A percentile compares a stretch with the other conserved stretches of the same genome.
phyloP scores from a whole-genome alignment of 2,113 vertebrate species.

The Garra rufa region DNA sequence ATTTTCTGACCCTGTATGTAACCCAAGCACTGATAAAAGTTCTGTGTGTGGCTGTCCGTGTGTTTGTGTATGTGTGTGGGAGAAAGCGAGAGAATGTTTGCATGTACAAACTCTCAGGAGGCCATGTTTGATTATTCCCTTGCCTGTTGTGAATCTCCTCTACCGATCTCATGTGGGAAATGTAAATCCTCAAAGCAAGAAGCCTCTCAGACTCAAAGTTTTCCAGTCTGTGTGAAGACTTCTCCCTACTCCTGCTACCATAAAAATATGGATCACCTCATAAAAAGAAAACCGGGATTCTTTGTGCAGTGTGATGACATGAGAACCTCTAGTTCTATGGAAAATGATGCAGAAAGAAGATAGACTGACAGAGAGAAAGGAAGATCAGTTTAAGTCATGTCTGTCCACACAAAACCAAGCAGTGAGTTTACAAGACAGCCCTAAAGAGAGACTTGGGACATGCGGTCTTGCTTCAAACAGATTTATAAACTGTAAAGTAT shows the following conservation, averaged over 20 bases:
- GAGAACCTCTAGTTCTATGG: constrained; percentile 19
- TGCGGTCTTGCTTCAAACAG: neutral
- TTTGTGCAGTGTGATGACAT: neutral
- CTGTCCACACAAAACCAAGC: neutral
- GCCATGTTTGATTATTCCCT: constrained; percentile 38
- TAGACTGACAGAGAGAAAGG: constrained; percentile 3
- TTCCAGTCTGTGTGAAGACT: constrained; percentile 25
- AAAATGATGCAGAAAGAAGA: constrained; percentile 28
- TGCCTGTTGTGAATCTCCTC: constrained; percentile 13
- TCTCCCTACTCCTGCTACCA: neutral
- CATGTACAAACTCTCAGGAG: constrained; percentile 15
- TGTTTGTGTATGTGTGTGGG: neutral
- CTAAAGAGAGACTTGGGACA: constrained; percentile 7
- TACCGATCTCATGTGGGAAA: constrained; percentile 31
- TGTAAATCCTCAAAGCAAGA: constrained; percentile 9
- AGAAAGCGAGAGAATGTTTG: neutral
- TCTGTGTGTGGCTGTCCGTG: neutral
- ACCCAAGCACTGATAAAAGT: no score
- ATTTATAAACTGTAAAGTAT: constrained; percentile 7
- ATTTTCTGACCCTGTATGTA: no score
- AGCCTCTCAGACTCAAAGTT: neutral
- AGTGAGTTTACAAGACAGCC: constrained; percentile 23
- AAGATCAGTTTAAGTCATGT: constrained; percentile 9
- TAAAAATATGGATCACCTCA: constrained; percentile 28
- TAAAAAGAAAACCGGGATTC: constrained; percentile 37